These are phyloP conservation scores for Hymenochirus boettgeri DNA, from an alignment of 2,113 vertebrate genomes.

Conservation along the genomic window DNA sequence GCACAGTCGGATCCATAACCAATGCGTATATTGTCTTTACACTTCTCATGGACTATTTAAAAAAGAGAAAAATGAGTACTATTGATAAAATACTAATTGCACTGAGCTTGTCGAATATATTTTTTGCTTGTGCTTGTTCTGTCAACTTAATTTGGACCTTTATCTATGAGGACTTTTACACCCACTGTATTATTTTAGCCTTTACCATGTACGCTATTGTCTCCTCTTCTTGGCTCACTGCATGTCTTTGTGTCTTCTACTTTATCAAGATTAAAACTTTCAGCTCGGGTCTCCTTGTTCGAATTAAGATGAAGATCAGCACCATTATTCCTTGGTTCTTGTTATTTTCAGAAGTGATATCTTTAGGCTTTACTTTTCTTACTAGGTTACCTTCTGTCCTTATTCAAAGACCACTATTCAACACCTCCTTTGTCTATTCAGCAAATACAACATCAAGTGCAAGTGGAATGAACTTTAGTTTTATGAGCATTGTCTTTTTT, in stretches of 20 bases:
- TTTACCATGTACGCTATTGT: not conserved
- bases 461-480: too few species aligned
- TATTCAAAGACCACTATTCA: not conserved
- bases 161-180: too few species aligned
- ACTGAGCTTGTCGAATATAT: not conserved
- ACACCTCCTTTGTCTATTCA: not conserved
- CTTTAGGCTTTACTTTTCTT: not conserved
- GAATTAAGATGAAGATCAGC: not conserved
- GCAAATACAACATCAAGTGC: not conserved
- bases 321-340: not conserved
- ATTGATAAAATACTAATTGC: conserved; percentile 10
- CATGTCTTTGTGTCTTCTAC: conserved; percentile 15
- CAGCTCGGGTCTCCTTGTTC: not conserved
- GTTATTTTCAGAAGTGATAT: not conserved
- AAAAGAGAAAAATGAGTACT: not conserved
- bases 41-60: not conserved
- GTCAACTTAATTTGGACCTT: too few species aligned
- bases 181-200: not conserved
- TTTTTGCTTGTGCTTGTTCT: too few species aligned
- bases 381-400: not conserved
- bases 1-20: not conserved
- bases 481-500: not conserved
- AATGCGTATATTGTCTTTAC: not conserved
- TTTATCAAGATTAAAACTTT: not conserved
- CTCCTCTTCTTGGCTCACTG: conserved; percentile 7